phyloP scores from a whole-genome alignment of 1,140 invertebrate genomes.

The Nephotettix cincticeps region DNA sequence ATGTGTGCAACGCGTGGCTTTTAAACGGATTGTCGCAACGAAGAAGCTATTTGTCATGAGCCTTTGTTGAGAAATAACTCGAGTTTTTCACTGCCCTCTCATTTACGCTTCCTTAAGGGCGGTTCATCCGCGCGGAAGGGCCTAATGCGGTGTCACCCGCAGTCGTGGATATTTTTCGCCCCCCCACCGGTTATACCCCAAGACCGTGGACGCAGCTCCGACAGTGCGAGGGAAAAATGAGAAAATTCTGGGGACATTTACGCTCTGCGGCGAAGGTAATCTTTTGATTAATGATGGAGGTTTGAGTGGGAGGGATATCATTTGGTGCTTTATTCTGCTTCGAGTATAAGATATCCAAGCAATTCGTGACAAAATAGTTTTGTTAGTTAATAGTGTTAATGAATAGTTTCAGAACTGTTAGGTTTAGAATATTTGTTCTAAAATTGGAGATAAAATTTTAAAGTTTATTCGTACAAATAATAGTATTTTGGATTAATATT shows the following conservation, averaged over 20 bases:
- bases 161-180: slow-evolving; percentile 2
- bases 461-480: no score
- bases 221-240: slow-evolving; percentile 12
- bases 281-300: neutral
- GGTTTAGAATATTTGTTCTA: no score
- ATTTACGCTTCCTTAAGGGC: slow-evolving; percentile 16
- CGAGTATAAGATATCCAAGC: no score
- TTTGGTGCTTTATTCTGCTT: neutral
- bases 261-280: neutral
- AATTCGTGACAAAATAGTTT: no score
- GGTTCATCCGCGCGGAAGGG: neutral
- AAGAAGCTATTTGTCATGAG: neutral
- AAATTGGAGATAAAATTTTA: no score
- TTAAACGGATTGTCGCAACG: no score
- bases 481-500: no score
- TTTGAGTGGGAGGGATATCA: neutral
- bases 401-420: no score
- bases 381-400: no score
- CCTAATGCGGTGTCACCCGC: slow-evolving; percentile 11
- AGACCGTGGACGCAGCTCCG: neutral
- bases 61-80: neutral
- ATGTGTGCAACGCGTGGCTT: no score
- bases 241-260: neutral
- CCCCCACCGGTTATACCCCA: neutral
- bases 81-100: slow-evolving; percentile 8